Base-by-base conservation (phyloP, 2,797 vertebrate genomes). In the Gadopsis bispinosus region DNA sequence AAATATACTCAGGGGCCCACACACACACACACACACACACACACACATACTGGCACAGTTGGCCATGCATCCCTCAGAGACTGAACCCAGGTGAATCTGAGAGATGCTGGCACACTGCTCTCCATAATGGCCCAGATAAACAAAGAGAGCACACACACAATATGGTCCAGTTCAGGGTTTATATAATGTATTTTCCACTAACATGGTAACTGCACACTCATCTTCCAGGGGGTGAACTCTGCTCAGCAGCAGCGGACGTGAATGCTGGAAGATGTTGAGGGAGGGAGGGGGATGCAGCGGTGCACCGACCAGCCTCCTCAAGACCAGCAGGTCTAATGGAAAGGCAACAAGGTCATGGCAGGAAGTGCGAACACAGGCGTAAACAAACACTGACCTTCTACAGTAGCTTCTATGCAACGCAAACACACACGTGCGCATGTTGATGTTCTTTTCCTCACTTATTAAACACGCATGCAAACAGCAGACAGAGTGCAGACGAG, bases 141-240 rank as follows among this genome's bases (percentile, higher is more conserved):
- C 77, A 90, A 80, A 84, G 48, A 70, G 33, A 81, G 69, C 54
- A 80, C 76, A 77, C 60, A 50, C 69, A 47, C n/a, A 70, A 50
- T 56, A 48, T 37, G 66, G 78, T 87, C 81, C 72, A 79, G 83
- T 39, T 62, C 75, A 65, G 56, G n/a, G 73, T 71, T 93, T 93
- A 94, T 85, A 85, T 93, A 93, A 94, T 88, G 59, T 87, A 83
- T 88, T 91, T 89, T 89, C 88, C 73, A 83, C 87, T 83, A 84
- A 89, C 88, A 90, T 84, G 77, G 87, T 85, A 88, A 87, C 83
- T 88, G 84, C 92, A 92, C 90, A 90, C 91, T 93, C 89, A 89
- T 93, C 83, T 71, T 88, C 87, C 90, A 89, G 26, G 70, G 73
- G 79, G 89, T 82, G 80, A 89, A 81, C 81, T 86, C 73, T 35